Evolutionary conservation across 2,113 vertebrate species (phyloP).

Genomic region (Cricetomys ansorgei): DNA sequence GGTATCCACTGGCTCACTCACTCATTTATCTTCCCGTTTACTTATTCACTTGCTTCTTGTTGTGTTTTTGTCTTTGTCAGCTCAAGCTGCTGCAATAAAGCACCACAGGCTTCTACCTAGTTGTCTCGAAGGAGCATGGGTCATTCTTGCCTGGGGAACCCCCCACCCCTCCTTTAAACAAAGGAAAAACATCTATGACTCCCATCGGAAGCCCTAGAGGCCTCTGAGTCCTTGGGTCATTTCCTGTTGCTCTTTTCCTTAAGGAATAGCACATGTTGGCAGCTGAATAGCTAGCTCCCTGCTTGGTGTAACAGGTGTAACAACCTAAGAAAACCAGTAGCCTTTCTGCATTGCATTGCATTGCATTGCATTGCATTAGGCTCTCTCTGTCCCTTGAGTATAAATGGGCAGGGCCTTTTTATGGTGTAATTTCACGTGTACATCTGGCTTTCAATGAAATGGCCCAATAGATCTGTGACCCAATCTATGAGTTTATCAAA

Average conservation of each 20-base stretch:
- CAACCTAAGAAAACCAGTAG: not conserved
- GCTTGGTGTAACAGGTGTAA: not conserved
- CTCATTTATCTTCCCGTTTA: not conserved
- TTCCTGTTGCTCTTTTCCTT: not conserved
- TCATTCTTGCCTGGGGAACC: not conserved
- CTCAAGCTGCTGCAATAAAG: not conserved
- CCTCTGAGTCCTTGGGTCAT: not conserved
- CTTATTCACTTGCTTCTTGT: not conserved
- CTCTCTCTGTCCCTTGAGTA: not conserved
- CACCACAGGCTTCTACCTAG: not conserved
- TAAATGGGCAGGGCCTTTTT: not conserved
- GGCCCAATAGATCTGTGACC: not conserved
- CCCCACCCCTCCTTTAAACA: not conserved
- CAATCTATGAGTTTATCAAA: not conserved
- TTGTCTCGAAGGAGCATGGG: not conserved
- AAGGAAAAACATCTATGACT: not conserved
- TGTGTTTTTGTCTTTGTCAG: not conserved
- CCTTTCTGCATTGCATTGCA: not conserved
- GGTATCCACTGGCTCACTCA: not conserved
- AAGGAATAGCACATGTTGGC: not conserved
- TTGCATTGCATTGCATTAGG: not conserved
- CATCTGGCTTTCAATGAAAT: not conserved
- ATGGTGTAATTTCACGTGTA: not conserved
- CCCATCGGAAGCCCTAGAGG: not conserved
- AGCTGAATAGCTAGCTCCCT: not conserved